A percentile compares a stretch with the other conserved stretches of the same genome.
These are phyloP conservation scores for Entomyzon cyanotis DNA, from an alignment of 2,113 vertebrate species.

Conservation along the genomic window DNA sequence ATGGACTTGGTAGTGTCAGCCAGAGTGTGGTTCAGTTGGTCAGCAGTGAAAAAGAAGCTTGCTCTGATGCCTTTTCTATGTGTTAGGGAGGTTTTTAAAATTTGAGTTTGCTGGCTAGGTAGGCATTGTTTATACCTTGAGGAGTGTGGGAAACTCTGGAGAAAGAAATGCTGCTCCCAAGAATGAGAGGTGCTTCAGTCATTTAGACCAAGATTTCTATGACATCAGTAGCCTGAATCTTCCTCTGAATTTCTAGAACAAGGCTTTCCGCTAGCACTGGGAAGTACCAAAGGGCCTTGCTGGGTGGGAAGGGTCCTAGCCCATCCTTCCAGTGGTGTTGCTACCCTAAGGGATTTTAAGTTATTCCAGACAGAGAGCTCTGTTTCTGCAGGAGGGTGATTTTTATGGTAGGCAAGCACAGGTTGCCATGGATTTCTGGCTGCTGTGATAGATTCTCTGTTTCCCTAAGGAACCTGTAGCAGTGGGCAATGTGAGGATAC, in stretches of 20 bases:
- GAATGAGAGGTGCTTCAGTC: accelerated
- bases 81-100: neutral
- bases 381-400: neutral
- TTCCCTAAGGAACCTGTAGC: neutral
- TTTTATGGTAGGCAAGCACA: neutral
- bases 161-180: neutral
- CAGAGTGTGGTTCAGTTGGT: accelerated
- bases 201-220: neutral
- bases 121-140: neutral
- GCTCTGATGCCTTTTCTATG: neutral
- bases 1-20: neutral
- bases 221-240: neutral
- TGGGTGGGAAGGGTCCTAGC: neutral
- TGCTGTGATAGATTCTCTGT: neutral
- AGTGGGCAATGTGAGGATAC: neutral
- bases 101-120: neutral
- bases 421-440: neutral
- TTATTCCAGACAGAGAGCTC: neutral
- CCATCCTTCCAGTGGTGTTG: neutral
- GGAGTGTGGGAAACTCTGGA: neutral
- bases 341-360: neutral
- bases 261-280: neutral
- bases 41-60: neutral
- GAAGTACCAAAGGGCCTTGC: neutral
- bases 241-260: neutral